phyloP scores from a whole-genome alignment of 2,113 vertebrate species.

The Calypte anna region DNA sequence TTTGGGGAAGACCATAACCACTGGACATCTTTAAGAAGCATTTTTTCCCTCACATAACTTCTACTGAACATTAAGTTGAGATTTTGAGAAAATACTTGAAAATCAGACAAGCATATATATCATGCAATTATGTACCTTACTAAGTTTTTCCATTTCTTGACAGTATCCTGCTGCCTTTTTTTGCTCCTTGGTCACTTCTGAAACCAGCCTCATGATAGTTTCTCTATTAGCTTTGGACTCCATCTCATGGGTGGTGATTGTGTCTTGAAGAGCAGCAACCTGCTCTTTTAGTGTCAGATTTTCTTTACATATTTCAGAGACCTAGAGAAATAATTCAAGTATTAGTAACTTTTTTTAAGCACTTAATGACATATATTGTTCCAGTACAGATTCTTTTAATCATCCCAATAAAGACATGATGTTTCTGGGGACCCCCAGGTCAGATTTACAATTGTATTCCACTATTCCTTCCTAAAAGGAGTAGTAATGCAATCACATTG shows the following conservation, averaged over 20 bases:
- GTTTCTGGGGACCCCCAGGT: not conserved
- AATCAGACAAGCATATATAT: not conserved
- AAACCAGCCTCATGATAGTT: conserved; percentile 84
- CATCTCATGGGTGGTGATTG: conserved; percentile 80
- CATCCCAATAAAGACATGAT: not conserved
- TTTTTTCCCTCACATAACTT: not conserved
- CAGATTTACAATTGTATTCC: not conserved
- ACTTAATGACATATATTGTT: not conserved
- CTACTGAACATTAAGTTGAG: not conserved
- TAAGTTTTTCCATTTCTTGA: conserved; percentile 76
- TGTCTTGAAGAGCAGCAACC: conserved; percentile 80
- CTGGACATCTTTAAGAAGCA: not conserved
- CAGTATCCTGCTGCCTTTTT: conserved; percentile 67
- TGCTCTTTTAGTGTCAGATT: conserved; percentile 74
- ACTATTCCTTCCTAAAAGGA: not conserved
- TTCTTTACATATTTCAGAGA: conserved; percentile 76
- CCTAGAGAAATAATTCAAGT: conserved; percentile 64
- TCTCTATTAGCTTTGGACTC: conserved; percentile 89
- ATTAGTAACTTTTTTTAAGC: not conserved
- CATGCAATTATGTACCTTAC: conserved; percentile 74
- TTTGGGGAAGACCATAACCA: not conserved
- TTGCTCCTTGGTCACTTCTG: conserved; percentile 83
- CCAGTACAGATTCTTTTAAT: not conserved
- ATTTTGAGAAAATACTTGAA: not conserved
- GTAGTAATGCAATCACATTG: not conserved